Evolutionary conservation across 2,888 invertebrate species (phyloP), one percentile per base, ranked within the genome.

Genomic region (Philhelius pedissequus): DNA sequence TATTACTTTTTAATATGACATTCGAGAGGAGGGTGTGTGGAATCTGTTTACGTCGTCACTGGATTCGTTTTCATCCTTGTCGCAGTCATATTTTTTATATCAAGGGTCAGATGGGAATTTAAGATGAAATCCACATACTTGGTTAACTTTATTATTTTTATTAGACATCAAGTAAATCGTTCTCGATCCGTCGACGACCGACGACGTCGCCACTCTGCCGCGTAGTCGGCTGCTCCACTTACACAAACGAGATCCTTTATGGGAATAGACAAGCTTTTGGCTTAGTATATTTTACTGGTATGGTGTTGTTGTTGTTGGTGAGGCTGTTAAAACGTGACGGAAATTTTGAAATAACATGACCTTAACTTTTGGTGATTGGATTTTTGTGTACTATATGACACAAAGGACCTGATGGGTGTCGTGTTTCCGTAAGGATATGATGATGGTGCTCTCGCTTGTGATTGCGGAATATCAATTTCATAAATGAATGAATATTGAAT

Each of bases 131-230:
- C 68, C 73, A 77, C 68, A 77, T 77, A 73, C 82, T 69, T 83
- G 82, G 69, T 78, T 83, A 56, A 69, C 69, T 83, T 78, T 83
- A 83, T 83, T 83, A 83, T 74, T 83, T 83, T 83, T 83, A 83
- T 77, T 69, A 70, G 77, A 78, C 50, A 83, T 83, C 78, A 83
- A 83, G 82, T 83, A 78, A 83, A 78, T 74, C 82, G 82, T 83
- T 69, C 62, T 74, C 18, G 22, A 50, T 9, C 22, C 43, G 73
- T 38, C 69, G 54, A 18, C 70, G 18, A 3, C 54, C 20, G n/a
- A n/a, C 60, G 32, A 18, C 43, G 2, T 32, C 52, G 1, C 6
- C 4, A n/a, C n/a, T n/a, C n/a, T n/a, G n/a, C n/a, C n/a, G n/a
- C n/a, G n/a, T n/a, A n/a, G n/a, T n/a, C n/a, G n/a, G n/a, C n/a